Evolutionary conservation across 1,140 invertebrate genomes (phyloP).

Genomic region (Zaprionus nigranus): DNA sequence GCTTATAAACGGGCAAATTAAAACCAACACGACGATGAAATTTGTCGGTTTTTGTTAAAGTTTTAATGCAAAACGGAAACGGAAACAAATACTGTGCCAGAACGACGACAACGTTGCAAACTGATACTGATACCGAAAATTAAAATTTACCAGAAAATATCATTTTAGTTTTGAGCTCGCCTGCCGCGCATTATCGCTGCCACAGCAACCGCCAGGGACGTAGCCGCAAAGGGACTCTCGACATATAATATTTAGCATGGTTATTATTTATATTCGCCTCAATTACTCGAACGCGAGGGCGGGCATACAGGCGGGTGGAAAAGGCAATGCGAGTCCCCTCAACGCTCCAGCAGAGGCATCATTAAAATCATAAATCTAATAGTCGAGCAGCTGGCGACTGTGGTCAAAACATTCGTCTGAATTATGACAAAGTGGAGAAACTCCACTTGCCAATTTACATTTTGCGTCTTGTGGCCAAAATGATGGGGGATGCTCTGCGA

Average conservation of each 20-base stretch:
- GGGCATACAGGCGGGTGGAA: not conserved
- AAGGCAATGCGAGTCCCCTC: constrained; percentile 28
- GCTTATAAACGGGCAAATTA: constrained; percentile 30
- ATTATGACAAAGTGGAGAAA: constrained; percentile 35
- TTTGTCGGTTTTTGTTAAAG: constrained; percentile 44
- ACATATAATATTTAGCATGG: constrained; percentile 77
- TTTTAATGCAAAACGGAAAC: constrained; percentile 73
- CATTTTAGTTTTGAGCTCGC: constrained; percentile 22
- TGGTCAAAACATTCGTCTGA: constrained; percentile 43
- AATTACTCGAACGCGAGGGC: not conserved
- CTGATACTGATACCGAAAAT: not conserved
- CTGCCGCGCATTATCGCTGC: constrained; percentile 47
- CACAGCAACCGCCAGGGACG: constrained; percentile 26
- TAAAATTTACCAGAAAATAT: not conserved
- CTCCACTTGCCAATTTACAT: not conserved
- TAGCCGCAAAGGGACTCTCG: not conserved
- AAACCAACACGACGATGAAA: constrained; percentile 27
- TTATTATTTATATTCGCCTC: constrained; percentile 71
- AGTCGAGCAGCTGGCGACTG: constrained; percentile 60
- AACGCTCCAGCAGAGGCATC: constrained; percentile 33
- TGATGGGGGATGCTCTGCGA: not conserved
- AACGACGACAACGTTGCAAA: not conserved
- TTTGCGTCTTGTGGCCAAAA: not conserved
- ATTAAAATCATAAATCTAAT: constrained; percentile 80
- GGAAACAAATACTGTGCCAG: constrained; percentile 24